Conservation (phyloP, 2,888 invertebrate genomes). For the Aphidius colemani region DNA sequence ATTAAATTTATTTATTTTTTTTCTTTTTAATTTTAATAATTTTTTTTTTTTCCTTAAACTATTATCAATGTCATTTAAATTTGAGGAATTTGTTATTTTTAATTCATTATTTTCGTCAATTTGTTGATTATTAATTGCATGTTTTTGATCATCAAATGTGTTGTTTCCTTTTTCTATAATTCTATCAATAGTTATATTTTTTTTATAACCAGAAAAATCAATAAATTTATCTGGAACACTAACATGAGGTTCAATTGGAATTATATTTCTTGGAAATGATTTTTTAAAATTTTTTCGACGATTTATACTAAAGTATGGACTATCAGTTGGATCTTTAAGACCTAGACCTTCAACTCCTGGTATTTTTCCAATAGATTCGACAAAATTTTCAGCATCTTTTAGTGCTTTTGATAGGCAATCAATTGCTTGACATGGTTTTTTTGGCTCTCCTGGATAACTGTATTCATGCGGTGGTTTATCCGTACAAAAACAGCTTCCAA, state of each 20-base stretch:
- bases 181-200: no score
- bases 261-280: background rate
- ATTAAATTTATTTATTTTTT: background rate
- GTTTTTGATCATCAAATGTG: no score
- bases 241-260: background rate
- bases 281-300: constrained; percentile 17
- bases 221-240: no score
- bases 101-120: no score
- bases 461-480: constrained; percentile 30
- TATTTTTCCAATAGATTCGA: constrained; percentile 43
- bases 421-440: constrained; percentile 37
- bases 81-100: no score
- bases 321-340: constrained; percentile 42
- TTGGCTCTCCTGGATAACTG: constrained; percentile 35
- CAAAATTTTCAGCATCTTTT: constrained; percentile 42
- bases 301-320: constrained; percentile 42
- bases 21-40: background rate
- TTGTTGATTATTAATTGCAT: no score
- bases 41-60: background rate
- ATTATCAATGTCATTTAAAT: no score
- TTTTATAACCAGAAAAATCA: no score
- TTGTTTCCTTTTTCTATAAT: no score
- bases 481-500: constrained; percentile 16
- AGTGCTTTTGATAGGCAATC: constrained; percentile 41
- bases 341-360: constrained; percentile 44